Conservation (phyloP, 2,888 invertebrate genomes). For the Tineola bisselliella region DNA sequence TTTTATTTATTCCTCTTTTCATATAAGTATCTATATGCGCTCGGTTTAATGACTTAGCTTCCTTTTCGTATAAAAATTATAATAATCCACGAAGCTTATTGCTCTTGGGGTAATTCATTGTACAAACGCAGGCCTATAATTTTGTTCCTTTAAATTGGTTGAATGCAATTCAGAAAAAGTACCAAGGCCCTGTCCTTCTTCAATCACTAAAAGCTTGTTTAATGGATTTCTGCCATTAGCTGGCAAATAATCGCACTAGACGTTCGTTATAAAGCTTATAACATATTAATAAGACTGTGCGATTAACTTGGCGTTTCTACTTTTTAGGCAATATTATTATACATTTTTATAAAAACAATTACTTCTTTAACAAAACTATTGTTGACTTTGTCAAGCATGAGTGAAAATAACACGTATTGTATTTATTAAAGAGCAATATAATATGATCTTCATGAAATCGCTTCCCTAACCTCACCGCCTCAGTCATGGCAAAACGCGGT, state of each 20-base stretch:
- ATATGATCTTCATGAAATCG: background rate
- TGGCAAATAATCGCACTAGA: slow-evolving; percentile 63
- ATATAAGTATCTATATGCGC: too few relatives aligned
- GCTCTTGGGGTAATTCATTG: slow-evolving; percentile 1
- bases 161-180: slow-evolving; percentile 49
- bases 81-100: background rate
- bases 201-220: slow-evolving; percentile 65
- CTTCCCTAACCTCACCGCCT: background rate
- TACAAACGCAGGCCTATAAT: slow-evolving; percentile 24
- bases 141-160: slow-evolving; percentile 49
- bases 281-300: background rate
- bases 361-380: too few relatives aligned
- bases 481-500: background rate
- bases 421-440: too few relatives aligned
- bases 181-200: slow-evolving; percentile 50
- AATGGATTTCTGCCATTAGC: slow-evolving; percentile 68
- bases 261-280: slow-evolving; percentile 15
- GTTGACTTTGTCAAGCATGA: too few relatives aligned
- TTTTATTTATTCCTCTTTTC: too few relatives aligned
- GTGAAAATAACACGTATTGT: too few relatives aligned
- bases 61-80: background rate
- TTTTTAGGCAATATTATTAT: too few relatives aligned
- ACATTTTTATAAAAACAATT: too few relatives aligned
- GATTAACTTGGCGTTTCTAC: background rate
- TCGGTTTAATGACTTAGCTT: background rate